Evolutionary conservation across 2,888 invertebrate genomes (phyloP).

Genomic region (Blastobasis lacticolella): DNA sequence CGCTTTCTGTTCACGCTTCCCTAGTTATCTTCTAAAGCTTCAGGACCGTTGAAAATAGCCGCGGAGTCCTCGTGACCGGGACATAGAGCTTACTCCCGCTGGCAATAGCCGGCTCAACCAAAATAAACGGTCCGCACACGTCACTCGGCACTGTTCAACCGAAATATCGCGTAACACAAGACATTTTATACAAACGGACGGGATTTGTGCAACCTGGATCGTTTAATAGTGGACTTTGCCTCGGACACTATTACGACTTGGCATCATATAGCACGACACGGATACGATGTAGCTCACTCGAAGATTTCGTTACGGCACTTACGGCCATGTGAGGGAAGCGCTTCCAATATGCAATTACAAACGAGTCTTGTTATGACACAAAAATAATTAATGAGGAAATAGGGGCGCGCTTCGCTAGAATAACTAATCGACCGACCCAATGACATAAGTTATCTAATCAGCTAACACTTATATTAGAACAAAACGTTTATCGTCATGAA

Average conservation of each 20-base stretch:
- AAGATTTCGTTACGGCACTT: background rate
- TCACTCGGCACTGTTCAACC: slow-evolving; percentile 31
- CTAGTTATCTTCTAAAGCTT: no score
- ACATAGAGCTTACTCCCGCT: slow-evolving; percentile 9
- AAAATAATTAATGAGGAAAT: no score
- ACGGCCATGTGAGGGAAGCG: no score
- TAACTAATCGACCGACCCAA: no score
- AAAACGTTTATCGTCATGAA: no score
- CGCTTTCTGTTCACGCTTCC: no score
- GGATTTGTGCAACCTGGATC: slow-evolving; percentile 22
- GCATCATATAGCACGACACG: slow-evolving; percentile 14
- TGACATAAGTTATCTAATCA: no score
- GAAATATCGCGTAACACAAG: slow-evolving; percentile 37
- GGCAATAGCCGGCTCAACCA: slow-evolving; percentile 23
- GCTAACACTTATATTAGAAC: no score
- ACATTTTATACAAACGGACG: slow-evolving; percentile 24
- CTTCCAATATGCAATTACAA: no score
- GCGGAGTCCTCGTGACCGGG: background rate
- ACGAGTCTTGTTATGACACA: no score
- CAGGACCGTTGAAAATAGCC: no score
- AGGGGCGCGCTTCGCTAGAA: no score
- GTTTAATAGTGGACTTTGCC: slow-evolving; percentile 26
- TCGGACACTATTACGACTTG: slow-evolving; percentile 22
- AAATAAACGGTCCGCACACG: slow-evolving; percentile 48
- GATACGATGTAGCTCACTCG: background rate